Conservation (phyloP, 2,797 vertebrate genomes). For the Leptodactylus fallax region DNA sequence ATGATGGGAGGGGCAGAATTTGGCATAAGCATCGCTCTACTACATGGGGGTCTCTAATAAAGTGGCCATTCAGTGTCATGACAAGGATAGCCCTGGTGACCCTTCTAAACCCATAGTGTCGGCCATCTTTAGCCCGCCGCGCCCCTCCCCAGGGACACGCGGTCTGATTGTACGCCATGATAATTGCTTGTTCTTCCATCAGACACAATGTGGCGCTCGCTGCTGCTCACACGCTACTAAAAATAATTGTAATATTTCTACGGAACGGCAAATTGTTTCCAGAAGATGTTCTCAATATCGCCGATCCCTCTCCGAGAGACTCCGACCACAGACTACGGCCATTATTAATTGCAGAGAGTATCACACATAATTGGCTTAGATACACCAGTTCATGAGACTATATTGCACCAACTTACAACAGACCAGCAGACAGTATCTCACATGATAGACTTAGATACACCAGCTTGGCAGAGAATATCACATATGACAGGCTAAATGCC, state of each 20-base stretch:
- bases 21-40: no score
- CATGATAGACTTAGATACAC: background rate
- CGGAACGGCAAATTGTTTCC: slow-evolving; percentile 36
- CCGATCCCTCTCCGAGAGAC: slow-evolving; percentile 14
- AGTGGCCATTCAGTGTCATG: no score
- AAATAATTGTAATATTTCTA: slow-evolving; percentile 35
- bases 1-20: no score
- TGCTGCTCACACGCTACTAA: slow-evolving; percentile 11
- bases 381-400: no score
- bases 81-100: background rate
- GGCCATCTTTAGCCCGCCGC: no score
- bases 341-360: slow-evolving; percentile 15
- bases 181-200: slow-evolving; percentile 2
- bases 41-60: no score
- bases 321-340: background rate
- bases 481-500: background rate
- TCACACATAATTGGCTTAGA: no score
- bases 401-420: no score
- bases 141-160: no score
- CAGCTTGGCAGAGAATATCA: background rate
- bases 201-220: slow-evolving; percentile 17
- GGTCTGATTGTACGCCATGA: no score
- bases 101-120: no score
- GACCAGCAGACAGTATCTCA: no score
- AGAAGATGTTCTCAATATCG: slow-evolving; percentile 31